Evolutionary conservation across 2,797 vertebrate species (phyloP), one percentile per base, ranked within the genome.

Genomic region (Argya squamiceps): DNA sequence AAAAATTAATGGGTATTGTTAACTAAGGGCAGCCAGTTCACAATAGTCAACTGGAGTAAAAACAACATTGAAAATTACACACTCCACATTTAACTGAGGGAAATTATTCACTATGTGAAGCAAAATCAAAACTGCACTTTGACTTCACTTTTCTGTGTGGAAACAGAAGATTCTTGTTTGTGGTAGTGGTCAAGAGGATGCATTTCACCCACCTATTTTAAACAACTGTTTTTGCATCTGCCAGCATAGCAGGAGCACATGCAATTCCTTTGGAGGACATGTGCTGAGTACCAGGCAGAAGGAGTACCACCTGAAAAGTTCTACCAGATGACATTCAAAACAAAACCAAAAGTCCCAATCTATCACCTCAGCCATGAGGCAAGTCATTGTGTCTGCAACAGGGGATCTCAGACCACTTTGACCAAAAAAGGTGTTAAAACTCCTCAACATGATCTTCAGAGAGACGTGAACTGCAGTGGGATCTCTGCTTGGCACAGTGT

Each of bases 111-210:
- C 36, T 32, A 41, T 3, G 8, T 21, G 43, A 94, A 79, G 37
- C 5, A 67, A 47, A 77, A 29, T 26, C 69, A 65, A 46, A 82
- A 64, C 11, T 32, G 12, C 22, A 82, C 10, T 88, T 56, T 49
- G 29, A 34, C 21, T 49, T 80, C 50, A 49, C 26, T 60, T 84
- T 46, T 22, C 8, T 13, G 7, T 23, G 43, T 19, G 41, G 55
- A 83, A 83, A 44, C 19, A 41, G 50, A 82, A 89, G 16, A 49
- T 18, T 50, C 21, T 20, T 30, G 16, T 58, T 27, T 37, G 20
- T 23, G 3, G 41, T 26, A 12, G 20, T 80, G 34, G 44, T 21
- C 0, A 0, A 88, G 18, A 60, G 16, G 9, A 74, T 29, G 3
- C 4, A 6, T 68, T 91, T 92, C n/a, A 67, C 11, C 15, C 23